Conservation (phyloP, 2,797 vertebrate genomes). For the Tamandua tetradactyla region DNA sequence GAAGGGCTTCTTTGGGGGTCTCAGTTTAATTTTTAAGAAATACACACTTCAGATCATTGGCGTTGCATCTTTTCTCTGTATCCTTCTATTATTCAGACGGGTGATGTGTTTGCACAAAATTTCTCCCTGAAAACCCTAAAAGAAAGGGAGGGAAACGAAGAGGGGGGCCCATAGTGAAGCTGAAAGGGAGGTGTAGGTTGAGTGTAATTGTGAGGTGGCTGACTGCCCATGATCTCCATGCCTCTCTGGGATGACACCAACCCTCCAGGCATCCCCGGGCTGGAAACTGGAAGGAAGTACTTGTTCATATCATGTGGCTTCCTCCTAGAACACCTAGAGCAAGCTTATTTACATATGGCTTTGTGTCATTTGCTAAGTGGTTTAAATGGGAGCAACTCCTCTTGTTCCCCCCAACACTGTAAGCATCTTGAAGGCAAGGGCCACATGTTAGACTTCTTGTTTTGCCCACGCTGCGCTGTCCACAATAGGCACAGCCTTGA, state of each 20-base stretch:
- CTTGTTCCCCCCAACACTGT: not conserved
- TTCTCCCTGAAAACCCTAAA: not conserved
- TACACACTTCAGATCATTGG: fast-evolving
- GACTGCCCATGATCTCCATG: fast-evolving
- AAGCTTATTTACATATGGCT: fast-evolving
- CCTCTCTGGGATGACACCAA: fast-evolving
- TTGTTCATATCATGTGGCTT: fast-evolving
- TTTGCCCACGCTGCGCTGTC: fast-evolving
- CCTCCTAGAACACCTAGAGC: fast-evolving
- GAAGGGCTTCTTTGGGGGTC: not conserved
- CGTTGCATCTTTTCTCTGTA: not conserved
- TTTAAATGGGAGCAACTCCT: not conserved
- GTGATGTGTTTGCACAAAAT: not conserved
- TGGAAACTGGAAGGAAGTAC: fast-evolving
- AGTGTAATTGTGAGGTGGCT: not conserved
- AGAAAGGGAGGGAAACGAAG: not conserved
- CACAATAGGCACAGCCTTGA: fast-evolving
- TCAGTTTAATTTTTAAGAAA: not conserved
- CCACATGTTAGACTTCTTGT: fast-evolving
- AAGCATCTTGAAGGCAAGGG: fast-evolving
- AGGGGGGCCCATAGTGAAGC: not conserved
- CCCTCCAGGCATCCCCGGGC: too few relatives aligned
- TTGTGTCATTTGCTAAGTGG: not conserved
- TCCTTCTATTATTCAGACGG: fast-evolving
- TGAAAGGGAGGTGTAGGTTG: too few relatives aligned